A percentile compares a stretch with the other conserved stretches of the same genome.
phyloP scores from a whole-genome alignment of 2,113 vertebrate genomes.

The Eptesicus fuscus region DNA sequence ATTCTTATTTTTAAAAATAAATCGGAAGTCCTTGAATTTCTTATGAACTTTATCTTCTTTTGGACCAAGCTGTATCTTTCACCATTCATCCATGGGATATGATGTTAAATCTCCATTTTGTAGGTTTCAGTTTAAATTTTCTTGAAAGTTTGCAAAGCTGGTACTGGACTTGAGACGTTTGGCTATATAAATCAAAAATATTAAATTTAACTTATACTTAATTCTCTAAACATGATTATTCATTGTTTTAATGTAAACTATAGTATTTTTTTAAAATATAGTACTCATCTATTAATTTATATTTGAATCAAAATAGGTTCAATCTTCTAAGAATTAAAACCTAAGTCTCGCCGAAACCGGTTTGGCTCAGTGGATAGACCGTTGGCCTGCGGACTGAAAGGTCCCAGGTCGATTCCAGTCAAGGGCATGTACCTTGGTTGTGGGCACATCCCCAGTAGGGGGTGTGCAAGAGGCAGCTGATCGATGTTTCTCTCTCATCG shows the following conservation, averaged over 20 bases:
- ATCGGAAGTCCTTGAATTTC: slow-evolving; percentile 66
- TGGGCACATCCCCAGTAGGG: too few relatives aligned
- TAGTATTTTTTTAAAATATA: not conserved
- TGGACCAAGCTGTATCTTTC: not conserved
- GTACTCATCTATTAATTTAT: not conserved
- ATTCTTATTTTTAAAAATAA: slow-evolving; percentile 73
- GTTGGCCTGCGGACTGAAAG: too few relatives aligned
- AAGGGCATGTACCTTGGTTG: too few relatives aligned
- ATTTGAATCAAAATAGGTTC: not conserved
- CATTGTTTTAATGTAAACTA: not conserved
- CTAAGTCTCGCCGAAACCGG: too few relatives aligned
- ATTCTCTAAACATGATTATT: slow-evolving; percentile 24
- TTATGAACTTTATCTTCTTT: slow-evolving; percentile 57
- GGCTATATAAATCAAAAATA: slow-evolving; percentile 83
- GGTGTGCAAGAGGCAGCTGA: too few relatives aligned
- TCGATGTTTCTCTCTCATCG: too few relatives aligned
- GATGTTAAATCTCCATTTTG: slow-evolving; percentile 49
- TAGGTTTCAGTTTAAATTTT: slow-evolving; percentile 90
- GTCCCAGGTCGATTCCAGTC: too few relatives aligned
- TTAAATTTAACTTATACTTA: slow-evolving; percentile 59
- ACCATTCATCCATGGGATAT: not conserved
- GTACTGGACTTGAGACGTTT: slow-evolving; percentile 92
- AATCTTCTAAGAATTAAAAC: slow-evolving; percentile 46
- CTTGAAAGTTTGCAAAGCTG: slow-evolving; percentile 92
- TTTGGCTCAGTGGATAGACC: too few relatives aligned